phyloP scores from a whole-genome alignment of 1,140 invertebrate genomes.

The Agrilus planipennis region DNA sequence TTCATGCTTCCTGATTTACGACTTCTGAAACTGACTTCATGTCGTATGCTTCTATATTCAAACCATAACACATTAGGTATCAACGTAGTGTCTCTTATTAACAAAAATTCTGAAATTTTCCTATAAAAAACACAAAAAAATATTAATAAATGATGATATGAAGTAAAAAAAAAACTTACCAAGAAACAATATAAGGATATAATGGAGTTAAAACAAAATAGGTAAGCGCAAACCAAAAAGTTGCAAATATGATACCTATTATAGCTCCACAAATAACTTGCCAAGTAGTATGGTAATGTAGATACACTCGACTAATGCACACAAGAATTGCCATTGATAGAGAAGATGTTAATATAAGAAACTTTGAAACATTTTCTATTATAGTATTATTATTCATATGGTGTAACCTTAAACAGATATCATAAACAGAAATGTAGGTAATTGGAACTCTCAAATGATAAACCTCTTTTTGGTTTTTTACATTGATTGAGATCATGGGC shows the following conservation, averaged over 20 bases:
- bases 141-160: not conserved
- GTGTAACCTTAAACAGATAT: constrained; percentile 52
- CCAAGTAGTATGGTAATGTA: constrained; percentile 73
- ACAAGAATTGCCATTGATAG: constrained; percentile 49
- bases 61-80: constrained; percentile 93
- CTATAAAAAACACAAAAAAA: constrained; percentile 46
- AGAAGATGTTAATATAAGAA: constrained; percentile 50
- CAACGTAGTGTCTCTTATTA: constrained; percentile 78
- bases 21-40: constrained; percentile 66
- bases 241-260: constrained; percentile 38
- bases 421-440: not conserved
- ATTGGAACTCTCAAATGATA: no score
- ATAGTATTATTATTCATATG: constrained; percentile 64
- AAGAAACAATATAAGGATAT: constrained; percentile 74
- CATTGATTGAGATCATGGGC: no score
- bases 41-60: constrained; percentile 79
- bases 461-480: no score
- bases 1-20: constrained; percentile 78
- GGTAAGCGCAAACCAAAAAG: constrained; percentile 49
- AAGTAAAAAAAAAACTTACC: constrained; percentile 46
- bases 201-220: constrained; percentile 71
- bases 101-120: constrained; percentile 74
- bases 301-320: constrained; percentile 62
- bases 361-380: constrained; percentile 62
- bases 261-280: constrained; percentile 70